Evolutionary conservation across 2,113 vertebrate species (phyloP).

Genomic region (Hyla sarda): DNA sequence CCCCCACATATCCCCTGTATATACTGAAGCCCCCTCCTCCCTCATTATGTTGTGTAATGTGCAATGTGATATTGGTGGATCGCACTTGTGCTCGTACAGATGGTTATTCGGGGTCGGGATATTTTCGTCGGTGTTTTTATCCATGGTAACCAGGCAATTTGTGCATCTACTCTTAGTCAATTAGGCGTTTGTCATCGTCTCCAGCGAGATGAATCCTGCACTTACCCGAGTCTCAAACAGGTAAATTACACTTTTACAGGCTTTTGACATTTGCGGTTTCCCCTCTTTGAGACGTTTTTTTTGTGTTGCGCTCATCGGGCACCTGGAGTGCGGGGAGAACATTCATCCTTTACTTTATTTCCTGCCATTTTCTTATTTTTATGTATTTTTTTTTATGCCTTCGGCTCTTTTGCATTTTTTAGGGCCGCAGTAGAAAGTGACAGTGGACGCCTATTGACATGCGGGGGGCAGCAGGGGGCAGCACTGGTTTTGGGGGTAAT

Average conservation of each 20-base stretch:
- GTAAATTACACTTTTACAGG: not conserved
- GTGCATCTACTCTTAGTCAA: slow-evolving; percentile 6
- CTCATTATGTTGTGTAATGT: not conserved
- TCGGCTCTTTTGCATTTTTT: not conserved
- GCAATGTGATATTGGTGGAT: not conserved
- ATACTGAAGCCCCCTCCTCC: not conserved
- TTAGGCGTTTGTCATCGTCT: slow-evolving; percentile 25
- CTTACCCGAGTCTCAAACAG: not conserved
- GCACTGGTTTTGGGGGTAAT: not conserved
- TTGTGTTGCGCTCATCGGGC: not conserved
- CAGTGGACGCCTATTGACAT: not conserved
- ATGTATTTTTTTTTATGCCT: not conserved
- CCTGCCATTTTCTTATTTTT: too few relatives aligned
- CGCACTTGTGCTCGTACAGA: not conserved
- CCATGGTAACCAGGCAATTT: slow-evolving; percentile 37
- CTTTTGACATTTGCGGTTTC: not conserved
- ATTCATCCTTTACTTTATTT: not conserved
- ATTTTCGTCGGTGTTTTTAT: slow-evolving; percentile 30
- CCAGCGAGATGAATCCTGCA: not conserved
- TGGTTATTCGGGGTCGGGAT: slow-evolving; percentile 16
- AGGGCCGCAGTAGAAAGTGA: not conserved
- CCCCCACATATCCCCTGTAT: not conserved
- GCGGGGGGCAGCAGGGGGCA: not conserved
- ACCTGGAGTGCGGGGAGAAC: not conserved
- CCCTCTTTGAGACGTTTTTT: not conserved